phyloP scores from a whole-genome alignment of 2,888 invertebrate genomes.

The Pyrrhia umbra region DNA sequence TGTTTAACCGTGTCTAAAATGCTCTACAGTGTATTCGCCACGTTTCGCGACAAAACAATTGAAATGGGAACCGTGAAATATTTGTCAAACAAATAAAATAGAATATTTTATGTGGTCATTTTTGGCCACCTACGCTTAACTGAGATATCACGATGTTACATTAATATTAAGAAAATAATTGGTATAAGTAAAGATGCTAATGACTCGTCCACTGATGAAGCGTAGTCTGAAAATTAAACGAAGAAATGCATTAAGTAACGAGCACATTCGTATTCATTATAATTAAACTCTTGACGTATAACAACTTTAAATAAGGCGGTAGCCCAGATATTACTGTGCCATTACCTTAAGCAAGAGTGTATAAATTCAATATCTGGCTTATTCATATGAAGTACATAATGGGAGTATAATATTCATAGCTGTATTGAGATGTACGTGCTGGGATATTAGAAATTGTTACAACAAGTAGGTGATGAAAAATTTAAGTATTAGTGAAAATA shows the following conservation, averaged over 20 bases:
- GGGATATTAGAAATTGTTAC: too few species aligned
- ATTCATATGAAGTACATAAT: too few species aligned
- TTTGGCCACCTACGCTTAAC: slow-evolving; percentile 40
- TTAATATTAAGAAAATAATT: slow-evolving; percentile 55
- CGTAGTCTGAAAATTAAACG: slow-evolving; percentile 55
- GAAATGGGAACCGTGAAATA: slow-evolving; percentile 66
- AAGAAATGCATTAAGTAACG: not conserved
- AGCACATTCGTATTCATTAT: not conserved
- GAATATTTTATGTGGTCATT: slow-evolving; percentile 29
- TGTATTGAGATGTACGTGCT: too few species aligned
- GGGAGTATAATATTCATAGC: too few species aligned
- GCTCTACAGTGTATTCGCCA: slow-evolving; percentile 59
- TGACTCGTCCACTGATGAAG: slow-evolving; percentile 44
- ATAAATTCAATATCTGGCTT: too few species aligned
- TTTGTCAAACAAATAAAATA: slow-evolving; percentile 51
- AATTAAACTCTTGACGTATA: too few species aligned
- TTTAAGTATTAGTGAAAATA: too few species aligned
- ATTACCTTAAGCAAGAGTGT: too few species aligned
- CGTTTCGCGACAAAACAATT: slow-evolving; percentile 65
- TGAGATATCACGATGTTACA: slow-evolving; percentile 40
- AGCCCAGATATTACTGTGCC: too few species aligned
- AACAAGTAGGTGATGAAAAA: too few species aligned
- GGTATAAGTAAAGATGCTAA: slow-evolving; percentile 55
- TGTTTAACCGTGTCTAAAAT: slow-evolving; percentile 68
- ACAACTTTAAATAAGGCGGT: too few species aligned